Base-by-base conservation (phyloP, 2,797 vertebrate genomes). In the Cirrhinus mrigala region DNA sequence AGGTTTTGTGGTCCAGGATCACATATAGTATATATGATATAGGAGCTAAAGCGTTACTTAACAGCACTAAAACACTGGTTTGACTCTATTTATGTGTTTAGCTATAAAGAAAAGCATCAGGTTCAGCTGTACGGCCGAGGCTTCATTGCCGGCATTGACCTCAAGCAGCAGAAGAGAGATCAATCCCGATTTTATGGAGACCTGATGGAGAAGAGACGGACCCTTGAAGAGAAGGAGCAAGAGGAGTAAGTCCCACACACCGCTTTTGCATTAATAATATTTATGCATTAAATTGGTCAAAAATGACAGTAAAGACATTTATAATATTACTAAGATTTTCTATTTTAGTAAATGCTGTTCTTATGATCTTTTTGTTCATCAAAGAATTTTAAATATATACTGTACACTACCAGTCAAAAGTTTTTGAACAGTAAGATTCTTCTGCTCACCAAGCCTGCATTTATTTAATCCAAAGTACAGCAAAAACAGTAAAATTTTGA, bases 101-200 rank as follows among this genome's bases (percentile, higher is more conserved):
- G 98, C 83, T 99, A 99, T 92, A 99, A 99, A 92, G 98, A 99
- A 86, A 96, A 98, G 85, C 98, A 99, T 91, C 96, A 96, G 46
- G 98, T 99, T 18, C 98, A 99, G 93, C 93, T 99, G 64, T 94
- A 99, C 29, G 98, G 98, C 3, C 95, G 98, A 0, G 98, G 98
- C 68, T 99, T 99, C 94, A 99, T 99, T 0, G 98, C 98, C 0
- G 98, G 98, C 76, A 99, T 99, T 0, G 98, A 99, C 91, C 91
- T 99, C 77, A 99, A 99, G 93, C 98, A 99, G 89, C 98, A 99
- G 94, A 99, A 99, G 77, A 94, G 98, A 88, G 98, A 99, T 40
- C 98, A 99, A 93, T 99, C 98, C 0, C 96, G 94, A 22, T 99
- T 99, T 93, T 99, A 99, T 0, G 97, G 98, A 11, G 98, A 99